These are phyloP conservation scores for Antheraea yamamai DNA, from an alignment of 2,888 invertebrate species.

Conservation along the genomic window DNA sequence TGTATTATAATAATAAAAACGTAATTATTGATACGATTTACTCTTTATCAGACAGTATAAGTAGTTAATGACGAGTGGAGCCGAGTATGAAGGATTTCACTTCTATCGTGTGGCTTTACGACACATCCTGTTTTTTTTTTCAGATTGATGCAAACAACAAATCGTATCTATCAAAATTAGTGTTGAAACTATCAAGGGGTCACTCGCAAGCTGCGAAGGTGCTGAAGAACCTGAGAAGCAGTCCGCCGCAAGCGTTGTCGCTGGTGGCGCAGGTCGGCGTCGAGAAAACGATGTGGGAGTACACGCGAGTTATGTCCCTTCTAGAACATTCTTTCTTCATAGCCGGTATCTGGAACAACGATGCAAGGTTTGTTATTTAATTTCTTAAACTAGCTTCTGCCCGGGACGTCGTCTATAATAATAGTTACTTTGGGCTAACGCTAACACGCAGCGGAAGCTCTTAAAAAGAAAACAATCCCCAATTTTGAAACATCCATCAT, in stretches of 20 bases:
- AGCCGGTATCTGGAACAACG: conserved; percentile 72
- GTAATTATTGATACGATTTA: no score
- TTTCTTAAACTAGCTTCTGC: background rate
- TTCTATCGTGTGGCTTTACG: no score
- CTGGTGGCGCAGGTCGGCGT: conserved; percentile 71
- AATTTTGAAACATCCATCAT: no score
- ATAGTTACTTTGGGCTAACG: no score
- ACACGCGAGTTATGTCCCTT: conserved; percentile 69
- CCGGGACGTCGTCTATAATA: no score
- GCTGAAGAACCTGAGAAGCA: conserved; percentile 61
- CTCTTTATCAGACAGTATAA: no score
- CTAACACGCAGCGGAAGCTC: no score
- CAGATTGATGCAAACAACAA: conserved; percentile 79
- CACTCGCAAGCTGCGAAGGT: conserved; percentile 72
- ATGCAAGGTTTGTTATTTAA: conserved; percentile 55
- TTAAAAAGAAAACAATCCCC: no score
- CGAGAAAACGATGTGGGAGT: conserved; percentile 77
- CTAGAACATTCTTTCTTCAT: conserved; percentile 75
- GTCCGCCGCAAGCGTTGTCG: conserved; percentile 69
- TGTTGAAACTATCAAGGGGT: conserved; percentile 71
- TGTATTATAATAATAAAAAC: no score
- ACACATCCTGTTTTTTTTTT: background rate
- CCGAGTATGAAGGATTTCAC: no score
- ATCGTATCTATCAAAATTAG: conserved; percentile 69
- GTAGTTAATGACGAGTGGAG: no score